phyloP scores from a whole-genome alignment of 2,888 invertebrate genomes.

The Suillia variegata region DNA sequence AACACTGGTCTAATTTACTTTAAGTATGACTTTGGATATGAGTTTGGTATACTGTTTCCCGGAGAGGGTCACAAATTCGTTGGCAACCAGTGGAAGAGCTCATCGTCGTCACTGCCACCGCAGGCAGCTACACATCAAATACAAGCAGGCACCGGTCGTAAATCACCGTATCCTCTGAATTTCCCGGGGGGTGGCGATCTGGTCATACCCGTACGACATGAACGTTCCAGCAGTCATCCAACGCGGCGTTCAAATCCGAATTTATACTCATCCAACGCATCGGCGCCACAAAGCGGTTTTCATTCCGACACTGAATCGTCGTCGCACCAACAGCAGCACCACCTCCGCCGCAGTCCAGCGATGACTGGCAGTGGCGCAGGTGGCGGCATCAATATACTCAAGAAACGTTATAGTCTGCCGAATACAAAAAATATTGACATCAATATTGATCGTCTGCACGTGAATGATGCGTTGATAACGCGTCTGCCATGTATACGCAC shows the following conservation, averaged over 20 bases:
- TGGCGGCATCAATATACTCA: slow-evolving; percentile 31
- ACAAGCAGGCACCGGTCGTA: slow-evolving; percentile 29
- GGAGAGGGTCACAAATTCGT: slow-evolving; percentile 67
- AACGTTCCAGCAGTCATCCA: slow-evolving; percentile 59
- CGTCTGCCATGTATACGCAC: slow-evolving; percentile 41
- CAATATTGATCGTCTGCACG: slow-evolving; percentile 58
- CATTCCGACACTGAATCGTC: slow-evolving; percentile 48
- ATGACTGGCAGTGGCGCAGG: not conserved
- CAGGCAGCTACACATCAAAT: slow-evolving; percentile 5
- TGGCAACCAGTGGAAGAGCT: slow-evolving; percentile 54
- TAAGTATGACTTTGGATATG: slow-evolving; percentile 82
- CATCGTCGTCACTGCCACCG: slow-evolving; percentile 28
- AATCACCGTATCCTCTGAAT: slow-evolving; percentile 61
- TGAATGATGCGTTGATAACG: slow-evolving; percentile 44
- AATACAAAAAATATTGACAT: slow-evolving; percentile 53
- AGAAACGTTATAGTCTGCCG: slow-evolving; percentile 61
- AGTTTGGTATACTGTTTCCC: slow-evolving; percentile 75
- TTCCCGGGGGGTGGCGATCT: slow-evolving; percentile 64
- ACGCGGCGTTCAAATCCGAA: slow-evolving; percentile 18
- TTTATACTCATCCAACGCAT: slow-evolving; percentile 3
- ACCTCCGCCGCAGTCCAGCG: slow-evolving; percentile 22
- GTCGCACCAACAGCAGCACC: slow-evolving; percentile 21
- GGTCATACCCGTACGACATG: slow-evolving; percentile 72
- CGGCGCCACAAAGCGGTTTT: slow-evolving; percentile 37
- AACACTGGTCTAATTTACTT: slow-evolving; percentile 79